A percentile compares a stretch with the other conserved stretches of the same genome.
These are phyloP conservation scores for Cephus spinipes DNA, from an alignment of 2,888 invertebrate genomes.

Conservation along the genomic window DNA sequence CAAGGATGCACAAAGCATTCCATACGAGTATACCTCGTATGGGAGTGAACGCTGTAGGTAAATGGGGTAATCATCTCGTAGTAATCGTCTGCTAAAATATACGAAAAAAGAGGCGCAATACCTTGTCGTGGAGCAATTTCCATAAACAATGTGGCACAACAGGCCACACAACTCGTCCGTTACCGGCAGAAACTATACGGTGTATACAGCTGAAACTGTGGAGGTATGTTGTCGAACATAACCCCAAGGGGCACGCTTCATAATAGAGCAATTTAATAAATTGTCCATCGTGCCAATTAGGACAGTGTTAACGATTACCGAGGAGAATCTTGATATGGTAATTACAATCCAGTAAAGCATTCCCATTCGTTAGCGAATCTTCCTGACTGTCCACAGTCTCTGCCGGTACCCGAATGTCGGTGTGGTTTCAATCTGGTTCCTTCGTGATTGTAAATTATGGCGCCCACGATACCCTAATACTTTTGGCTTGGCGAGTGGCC, in stretches of 20 bases:
- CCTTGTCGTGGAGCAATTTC: conserved; percentile 40
- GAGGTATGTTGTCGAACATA: background rate
- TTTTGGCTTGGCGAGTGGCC: background rate
- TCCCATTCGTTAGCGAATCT: conserved; percentile 37
- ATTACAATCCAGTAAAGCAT: conserved; percentile 42
- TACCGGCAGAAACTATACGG: background rate
- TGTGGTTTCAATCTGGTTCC: conserved; percentile 21
- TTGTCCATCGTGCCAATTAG: conserved; percentile 49
- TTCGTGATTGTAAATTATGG: conserved; percentile 40
- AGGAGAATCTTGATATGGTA: conserved; percentile 48
- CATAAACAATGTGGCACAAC: conserved; percentile 44
- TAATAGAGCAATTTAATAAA: conserved; percentile 59
- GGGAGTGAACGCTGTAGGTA: conserved; percentile 19
- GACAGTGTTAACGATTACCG: conserved; percentile 44
- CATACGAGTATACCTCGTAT: background rate
- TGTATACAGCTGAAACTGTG: background rate
- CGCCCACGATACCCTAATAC: conserved; percentile 4
- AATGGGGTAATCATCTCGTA: conserved; percentile 17
- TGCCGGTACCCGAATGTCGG: background rate
- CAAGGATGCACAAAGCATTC: conserved; percentile 3
- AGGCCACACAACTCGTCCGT: background rate
- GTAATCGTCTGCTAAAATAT: conserved; percentile 44
- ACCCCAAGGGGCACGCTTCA: conserved; percentile 16
- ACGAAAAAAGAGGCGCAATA: conserved; percentile 31
- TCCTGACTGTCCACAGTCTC: background rate